Conservation (phyloP, 1,140 invertebrate species). For the Drosophila lini region DNA sequence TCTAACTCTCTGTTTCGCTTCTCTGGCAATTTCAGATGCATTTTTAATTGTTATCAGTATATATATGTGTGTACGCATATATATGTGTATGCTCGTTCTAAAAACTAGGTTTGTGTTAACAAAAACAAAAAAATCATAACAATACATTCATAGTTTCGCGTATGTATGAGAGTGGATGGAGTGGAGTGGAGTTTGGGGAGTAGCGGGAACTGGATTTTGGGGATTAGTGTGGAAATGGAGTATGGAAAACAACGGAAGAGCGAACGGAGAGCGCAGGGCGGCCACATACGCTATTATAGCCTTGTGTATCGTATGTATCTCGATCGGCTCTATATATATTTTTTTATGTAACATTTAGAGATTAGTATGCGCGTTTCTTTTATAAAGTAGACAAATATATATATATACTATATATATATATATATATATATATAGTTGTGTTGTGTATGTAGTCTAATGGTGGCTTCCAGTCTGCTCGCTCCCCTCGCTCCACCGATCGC, state of each 20-base stretch:
- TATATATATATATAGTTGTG: constrained; percentile 6
- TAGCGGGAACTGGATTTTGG: constrained; percentile 1
- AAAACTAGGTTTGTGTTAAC: constrained; percentile 74
- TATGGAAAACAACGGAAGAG: constrained; percentile 35
- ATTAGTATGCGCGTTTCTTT: constrained; percentile 51
- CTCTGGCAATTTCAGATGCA: constrained; percentile 57
- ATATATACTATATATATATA: constrained; percentile 8
- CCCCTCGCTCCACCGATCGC: not conserved
- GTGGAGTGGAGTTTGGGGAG: constrained; percentile 14
- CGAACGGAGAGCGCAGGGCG: constrained; percentile 13
- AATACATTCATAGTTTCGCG: constrained; percentile 64
- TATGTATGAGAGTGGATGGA: constrained; percentile 21
- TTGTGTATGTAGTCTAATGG: constrained; percentile 19
- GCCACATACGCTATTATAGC: constrained; percentile 20
- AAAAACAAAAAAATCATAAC: constrained; percentile 79
- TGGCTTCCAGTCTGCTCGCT: constrained; percentile 26
- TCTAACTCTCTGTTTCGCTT: not conserved
- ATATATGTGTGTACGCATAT: constrained; percentile 30
- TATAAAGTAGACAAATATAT: constrained; percentile 47
- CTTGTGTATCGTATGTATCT: constrained; percentile 34
- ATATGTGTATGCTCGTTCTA: constrained; percentile 56
- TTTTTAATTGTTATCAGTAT: constrained; percentile 37
- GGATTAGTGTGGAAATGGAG: constrained; percentile 3
- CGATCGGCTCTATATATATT: constrained; percentile 34
- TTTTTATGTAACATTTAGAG: constrained; percentile 50